phyloP scores from a whole-genome alignment of 53 echinoderm and acorn worm genomes.

The Stichopus horrens region DNA sequence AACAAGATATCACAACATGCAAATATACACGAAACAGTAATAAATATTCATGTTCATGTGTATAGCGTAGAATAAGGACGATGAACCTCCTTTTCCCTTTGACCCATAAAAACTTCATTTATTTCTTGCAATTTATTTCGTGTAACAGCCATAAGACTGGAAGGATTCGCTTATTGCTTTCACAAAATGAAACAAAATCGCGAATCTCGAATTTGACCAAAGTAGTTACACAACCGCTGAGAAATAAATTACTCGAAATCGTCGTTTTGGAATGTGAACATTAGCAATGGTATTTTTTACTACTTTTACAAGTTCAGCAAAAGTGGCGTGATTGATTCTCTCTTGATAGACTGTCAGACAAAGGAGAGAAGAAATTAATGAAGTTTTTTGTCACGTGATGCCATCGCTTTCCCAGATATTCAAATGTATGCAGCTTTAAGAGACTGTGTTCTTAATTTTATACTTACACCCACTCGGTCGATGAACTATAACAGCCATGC shows the following conservation, averaged over 20 bases:
- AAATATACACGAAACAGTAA: neutral
- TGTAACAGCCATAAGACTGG: no score
- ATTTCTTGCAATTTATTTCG: neutral
- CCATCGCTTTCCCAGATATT: neutral
- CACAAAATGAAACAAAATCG: no score
- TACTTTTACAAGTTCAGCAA: no score
- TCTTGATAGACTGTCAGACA: neutral
- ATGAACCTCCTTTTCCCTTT: neutral
- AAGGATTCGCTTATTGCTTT: no score
- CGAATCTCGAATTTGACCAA: no score
- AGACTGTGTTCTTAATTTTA: neutral
- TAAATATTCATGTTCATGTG: neutral
- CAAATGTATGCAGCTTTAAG: neutral
- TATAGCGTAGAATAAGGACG: neutral
- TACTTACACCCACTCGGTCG: constrained; percentile 76
- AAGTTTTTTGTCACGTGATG: neutral
- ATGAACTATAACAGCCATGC: constrained; percentile 66
- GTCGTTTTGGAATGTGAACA: no score
- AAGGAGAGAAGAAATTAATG: neutral
- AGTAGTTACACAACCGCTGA: no score
- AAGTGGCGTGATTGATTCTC: neutral
- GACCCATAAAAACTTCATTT: neutral
- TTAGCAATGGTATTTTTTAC: no score
- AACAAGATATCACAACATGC: neutral
- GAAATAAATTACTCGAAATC: no score